Conservation (phyloP, 2,888 invertebrate genomes). For the Spisula solida region DNA sequence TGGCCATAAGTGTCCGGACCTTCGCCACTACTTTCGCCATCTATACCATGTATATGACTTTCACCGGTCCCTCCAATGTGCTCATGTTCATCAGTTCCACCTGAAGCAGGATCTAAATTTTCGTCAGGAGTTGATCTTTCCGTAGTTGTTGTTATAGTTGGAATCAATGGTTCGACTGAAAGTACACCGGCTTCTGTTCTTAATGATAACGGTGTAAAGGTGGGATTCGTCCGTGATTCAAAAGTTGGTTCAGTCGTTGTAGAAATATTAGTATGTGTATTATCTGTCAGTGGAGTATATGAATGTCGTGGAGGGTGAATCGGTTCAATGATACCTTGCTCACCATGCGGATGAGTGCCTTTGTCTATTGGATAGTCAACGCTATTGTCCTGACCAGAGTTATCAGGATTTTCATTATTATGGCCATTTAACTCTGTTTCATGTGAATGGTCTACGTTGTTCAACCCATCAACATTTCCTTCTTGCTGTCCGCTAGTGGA, state of each 20-base stretch:
- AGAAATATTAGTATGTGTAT: neutral
- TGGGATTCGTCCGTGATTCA: slow-evolving; percentile 30
- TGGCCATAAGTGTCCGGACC: neutral
- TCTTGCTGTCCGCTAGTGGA: neutral
- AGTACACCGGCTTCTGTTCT: neutral
- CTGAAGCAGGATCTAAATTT: slow-evolving; percentile 17
- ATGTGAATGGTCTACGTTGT: neutral
- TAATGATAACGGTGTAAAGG: slow-evolving; percentile 41
- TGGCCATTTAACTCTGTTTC: neutral
- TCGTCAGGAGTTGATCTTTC: neutral
- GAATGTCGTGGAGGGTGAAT: slow-evolving; percentile 33
- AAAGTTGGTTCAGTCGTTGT: slow-evolving; percentile 7
- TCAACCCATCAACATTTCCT: neutral
- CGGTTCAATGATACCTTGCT: slow-evolving; percentile 27
- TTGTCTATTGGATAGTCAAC: slow-evolving; percentile 56
- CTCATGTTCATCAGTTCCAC: neutral
- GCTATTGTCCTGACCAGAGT: neutral
- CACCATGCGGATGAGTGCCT: slow-evolving; percentile 29
- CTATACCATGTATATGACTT: slow-evolving; percentile 15
- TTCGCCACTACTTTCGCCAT: slow-evolving; percentile 21
- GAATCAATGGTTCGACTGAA: neutral
- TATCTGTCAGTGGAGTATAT: slow-evolving; percentile 24
- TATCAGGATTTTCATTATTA: neutral
- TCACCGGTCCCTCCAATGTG: slow-evolving; percentile 33
- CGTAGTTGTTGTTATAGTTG: neutral